These are phyloP conservation scores for Troilus luridus DNA, from an alignment of 2,888 invertebrate species.

Conservation along the genomic window DNA sequence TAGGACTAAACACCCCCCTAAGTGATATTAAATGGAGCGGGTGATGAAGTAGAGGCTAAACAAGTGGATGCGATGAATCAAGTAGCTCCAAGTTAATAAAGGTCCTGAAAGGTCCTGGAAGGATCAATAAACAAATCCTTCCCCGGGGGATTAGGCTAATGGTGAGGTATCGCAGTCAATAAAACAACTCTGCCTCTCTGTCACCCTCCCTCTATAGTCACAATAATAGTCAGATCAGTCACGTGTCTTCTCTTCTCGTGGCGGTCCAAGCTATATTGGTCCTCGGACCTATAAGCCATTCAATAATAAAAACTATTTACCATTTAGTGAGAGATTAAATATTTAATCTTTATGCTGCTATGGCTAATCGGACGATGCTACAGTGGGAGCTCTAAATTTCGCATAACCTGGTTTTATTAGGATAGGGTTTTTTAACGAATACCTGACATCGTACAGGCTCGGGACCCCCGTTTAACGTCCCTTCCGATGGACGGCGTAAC, in stretches of 20 bases:
- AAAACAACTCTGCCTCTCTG: slow-evolving; percentile 15
- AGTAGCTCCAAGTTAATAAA: slow-evolving; percentile 9
- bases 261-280: background rate
- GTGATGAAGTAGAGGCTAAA: slow-evolving; percentile 29
- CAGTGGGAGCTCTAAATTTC: no score
- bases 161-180: slow-evolving; percentile 44
- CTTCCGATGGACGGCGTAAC: no score
- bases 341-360: no score
- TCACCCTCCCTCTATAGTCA: background rate
- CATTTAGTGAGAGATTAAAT: no score
- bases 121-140: slow-evolving; percentile 43
- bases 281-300: no score
- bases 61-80: slow-evolving; percentile 47
- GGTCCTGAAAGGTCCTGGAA: background rate
- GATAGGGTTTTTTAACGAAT: no score
- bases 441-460: no score
- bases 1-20: background rate
- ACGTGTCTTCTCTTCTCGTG: background rate
- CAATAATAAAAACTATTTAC: no score
- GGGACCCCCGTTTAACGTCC: no score
- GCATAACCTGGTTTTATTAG: no score
- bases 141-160: slow-evolving; percentile 35
- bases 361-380: no score
- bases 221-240: background rate
- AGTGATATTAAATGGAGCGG: slow-evolving; percentile 31